A percentile compares a stretch with the other conserved stretches of the same genome.
phyloP scores from a whole-genome alignment of 1,140 invertebrate genomes.

The Procambarus virginalis region DNA sequence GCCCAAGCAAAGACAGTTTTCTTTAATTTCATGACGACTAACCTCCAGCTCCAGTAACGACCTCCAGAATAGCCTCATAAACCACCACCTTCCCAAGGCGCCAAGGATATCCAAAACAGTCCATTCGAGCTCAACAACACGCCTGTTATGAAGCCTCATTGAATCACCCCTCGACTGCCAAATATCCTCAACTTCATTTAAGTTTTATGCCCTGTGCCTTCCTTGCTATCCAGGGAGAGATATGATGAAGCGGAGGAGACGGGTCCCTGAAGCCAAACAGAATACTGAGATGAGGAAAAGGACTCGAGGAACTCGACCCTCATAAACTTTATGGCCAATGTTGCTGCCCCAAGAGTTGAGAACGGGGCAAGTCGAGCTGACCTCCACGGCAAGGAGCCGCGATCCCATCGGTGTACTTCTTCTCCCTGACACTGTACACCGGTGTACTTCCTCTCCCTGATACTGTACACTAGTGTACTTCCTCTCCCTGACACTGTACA shows the following conservation, averaged over 20 bases:
- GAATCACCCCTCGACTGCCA: neutral
- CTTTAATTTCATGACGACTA: constrained; percentile 10
- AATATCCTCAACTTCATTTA: neutral
- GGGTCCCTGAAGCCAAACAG: neutral
- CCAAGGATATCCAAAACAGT: neutral
- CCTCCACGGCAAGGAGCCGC: too few relatives aligned
- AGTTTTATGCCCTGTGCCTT: neutral
- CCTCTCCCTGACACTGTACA: too few relatives aligned
- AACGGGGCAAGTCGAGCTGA: neutral
- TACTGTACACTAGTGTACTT: too few relatives aligned
- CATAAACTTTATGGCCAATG: constrained; percentile 3
- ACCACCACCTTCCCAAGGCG: neutral
- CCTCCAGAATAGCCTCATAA: neutral
- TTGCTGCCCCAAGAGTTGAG: neutral
- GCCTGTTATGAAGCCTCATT: neutral
- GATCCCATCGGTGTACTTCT: neutral
- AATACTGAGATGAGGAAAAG: constrained; percentile 8
- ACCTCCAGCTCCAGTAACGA: neutral
- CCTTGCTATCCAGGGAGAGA: neutral
- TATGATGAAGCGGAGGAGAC: neutral
- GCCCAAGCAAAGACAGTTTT: neutral
- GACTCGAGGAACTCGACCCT: neutral
- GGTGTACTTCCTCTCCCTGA: too few relatives aligned
- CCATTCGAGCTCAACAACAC: neutral
- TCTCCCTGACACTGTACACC: too few relatives aligned